Evolutionary conservation across 2,113 vertebrate genomes (phyloP).

Genomic region (Psittacula cyanocephala): DNA sequence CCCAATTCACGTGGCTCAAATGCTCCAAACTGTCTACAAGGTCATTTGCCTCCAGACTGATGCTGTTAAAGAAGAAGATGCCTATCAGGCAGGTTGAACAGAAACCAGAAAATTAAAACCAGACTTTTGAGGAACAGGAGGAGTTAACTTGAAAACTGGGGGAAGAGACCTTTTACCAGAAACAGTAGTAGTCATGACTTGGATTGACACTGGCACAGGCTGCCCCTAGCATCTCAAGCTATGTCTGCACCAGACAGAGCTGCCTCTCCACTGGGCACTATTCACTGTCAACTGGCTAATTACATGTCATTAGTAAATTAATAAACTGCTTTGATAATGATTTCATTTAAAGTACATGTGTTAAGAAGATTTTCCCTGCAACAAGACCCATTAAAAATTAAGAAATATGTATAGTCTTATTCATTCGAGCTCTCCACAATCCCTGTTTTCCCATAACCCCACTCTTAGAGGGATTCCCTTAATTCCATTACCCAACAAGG

Average conservation of each 20-base stretch:
- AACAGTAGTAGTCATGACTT: background rate
- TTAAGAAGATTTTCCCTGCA: background rate
- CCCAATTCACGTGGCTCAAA: background rate
- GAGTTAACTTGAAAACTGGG: background rate
- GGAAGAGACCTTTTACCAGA: background rate
- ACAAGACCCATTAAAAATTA: background rate
- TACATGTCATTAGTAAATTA: background rate
- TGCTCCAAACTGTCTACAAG: background rate
- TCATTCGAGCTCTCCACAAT: background rate
- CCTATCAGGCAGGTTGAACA: background rate
- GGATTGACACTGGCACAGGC: background rate
- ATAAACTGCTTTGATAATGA: background rate
- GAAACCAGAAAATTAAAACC: background rate
- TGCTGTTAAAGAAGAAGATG: background rate
- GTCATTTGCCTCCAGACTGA: background rate
- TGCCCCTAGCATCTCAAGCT: background rate
- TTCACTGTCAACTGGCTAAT: background rate
- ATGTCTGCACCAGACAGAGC: background rate
- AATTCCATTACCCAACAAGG: background rate
- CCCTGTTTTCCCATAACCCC: background rate
- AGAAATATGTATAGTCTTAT: background rate
- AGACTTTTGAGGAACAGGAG: background rate
- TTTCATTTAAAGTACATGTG: background rate
- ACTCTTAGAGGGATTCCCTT: background rate
- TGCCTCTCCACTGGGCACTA: background rate